Base-by-base conservation (phyloP, 1,140 invertebrate genomes). In the Sipha flava region DNA sequence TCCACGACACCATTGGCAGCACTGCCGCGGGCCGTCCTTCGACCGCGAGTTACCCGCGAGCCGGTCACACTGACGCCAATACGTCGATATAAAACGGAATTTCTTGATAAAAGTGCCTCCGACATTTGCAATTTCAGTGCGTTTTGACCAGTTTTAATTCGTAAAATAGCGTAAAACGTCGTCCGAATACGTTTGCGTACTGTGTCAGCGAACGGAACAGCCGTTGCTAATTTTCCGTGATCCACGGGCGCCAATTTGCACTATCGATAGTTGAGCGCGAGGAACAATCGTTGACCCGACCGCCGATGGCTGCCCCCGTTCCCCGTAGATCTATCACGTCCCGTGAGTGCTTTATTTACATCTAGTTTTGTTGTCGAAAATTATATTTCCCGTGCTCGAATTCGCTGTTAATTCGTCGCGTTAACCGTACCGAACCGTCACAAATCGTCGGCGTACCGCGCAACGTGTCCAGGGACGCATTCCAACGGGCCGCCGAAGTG, bases 331-430 rank as follows among this genome's bases (percentile, higher is more conserved):
- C 73, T 37, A 77, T 77, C 52, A 57, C 10, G 49, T 77, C 73
- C 73, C 52, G 73, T 59, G 73, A 77, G 73, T 59, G 73, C 73
- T 77, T 77, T 77, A 77, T 77, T 77, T 77, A 77, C 73, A 77
- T 77, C 73, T 37, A 77, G 73, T 77, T 77, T 77, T 77, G 73
- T 77, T 77, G 73, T 77, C 73, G 73, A 77, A 77, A 77, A 77
- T 40, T 59, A 77, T 59, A 75, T 40, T 77, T 77, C 73, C 34
- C 34, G 73, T 77, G 47, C 9, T 21, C 73, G 73, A 77, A 57
- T 59, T 77, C 52, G 73, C 16, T 59, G 52, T 77, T 26, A 37
- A 26, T 59, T 23, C 52, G 73, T 5, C 52, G 73, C 52, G 31
- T 77, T 77, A 43, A 59, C 31, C 49, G 52, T 29, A 37, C 7